These are phyloP conservation scores for Helicoverpa zea DNA, from an alignment of 1,140 invertebrate species.

Conservation along the genomic window DNA sequence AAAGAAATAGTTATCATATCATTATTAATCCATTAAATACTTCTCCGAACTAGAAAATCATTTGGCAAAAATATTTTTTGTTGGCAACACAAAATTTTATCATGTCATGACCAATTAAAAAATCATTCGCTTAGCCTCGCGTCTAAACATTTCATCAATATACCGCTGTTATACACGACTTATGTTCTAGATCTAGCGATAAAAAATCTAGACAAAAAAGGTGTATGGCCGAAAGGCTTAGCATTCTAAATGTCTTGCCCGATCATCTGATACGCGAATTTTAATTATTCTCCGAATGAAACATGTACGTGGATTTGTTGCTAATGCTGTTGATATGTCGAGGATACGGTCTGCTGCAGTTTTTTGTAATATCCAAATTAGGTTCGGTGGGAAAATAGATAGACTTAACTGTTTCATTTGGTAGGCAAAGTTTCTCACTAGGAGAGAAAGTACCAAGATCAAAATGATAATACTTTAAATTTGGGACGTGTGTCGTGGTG, in stretches of 20 bases:
- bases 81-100: slow-evolving; percentile 14
- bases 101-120: slow-evolving; percentile 46
- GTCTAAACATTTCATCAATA: slow-evolving; percentile 39
- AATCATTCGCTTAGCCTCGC: slow-evolving; percentile 38
- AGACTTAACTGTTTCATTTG: too few species aligned
- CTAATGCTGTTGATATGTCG: not conserved
- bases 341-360: not conserved
- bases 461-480: too few species aligned
- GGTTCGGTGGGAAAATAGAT: not conserved
- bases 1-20: slow-evolving; percentile 28
- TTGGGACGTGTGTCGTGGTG: too few species aligned
- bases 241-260: slow-evolving; percentile 1
- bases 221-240: slow-evolving; percentile 30
- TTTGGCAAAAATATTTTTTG: slow-evolving; percentile 7
- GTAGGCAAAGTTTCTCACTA: too few species aligned
- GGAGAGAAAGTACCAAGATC: too few species aligned
- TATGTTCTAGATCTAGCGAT: slow-evolving; percentile 20
- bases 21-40: slow-evolving; percentile 31
- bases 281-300: slow-evolving; percentile 15
- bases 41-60: not conserved
- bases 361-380: not conserved
- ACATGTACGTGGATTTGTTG: slow-evolving; percentile 3
- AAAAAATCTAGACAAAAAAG: slow-evolving; percentile 41
- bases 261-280: slow-evolving; percentile 18
- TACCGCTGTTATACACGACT: slow-evolving; percentile 5